Evolutionary conservation across 2,797 vertebrate genomes (phyloP).

Genomic region (Parauchenoglanis ngamensis): DNA sequence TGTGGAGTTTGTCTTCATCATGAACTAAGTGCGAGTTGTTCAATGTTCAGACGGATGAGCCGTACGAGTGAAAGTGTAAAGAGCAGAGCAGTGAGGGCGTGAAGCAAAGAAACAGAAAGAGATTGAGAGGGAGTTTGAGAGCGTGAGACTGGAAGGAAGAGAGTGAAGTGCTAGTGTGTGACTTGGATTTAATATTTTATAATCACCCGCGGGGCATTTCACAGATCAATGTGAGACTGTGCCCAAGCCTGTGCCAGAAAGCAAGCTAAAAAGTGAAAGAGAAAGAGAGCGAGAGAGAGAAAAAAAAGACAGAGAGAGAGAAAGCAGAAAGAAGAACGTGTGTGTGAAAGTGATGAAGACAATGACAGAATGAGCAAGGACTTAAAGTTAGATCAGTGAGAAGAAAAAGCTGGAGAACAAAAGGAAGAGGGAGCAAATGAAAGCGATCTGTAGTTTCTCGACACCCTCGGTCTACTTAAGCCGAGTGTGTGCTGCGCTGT

Average conservation of each 20-base stretch:
- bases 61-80: slow-evolving; percentile 61
- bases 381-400: slow-evolving; percentile 40
- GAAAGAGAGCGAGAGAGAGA: background rate
- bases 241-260: slow-evolving; percentile 84
- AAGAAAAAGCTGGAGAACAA: slow-evolving; percentile 17
- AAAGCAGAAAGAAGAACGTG: slow-evolving; percentile 15
- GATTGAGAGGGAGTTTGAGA: slow-evolving; percentile 39
- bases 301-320: slow-evolving; percentile 24
- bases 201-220: slow-evolving; percentile 87
- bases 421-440: slow-evolving; percentile 54
- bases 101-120: slow-evolving; percentile 21
- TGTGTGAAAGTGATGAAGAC: slow-evolving; percentile 46
- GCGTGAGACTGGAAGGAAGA: slow-evolving; percentile 43
- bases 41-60: slow-evolving; percentile 86
- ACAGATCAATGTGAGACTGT: slow-evolving; percentile 91
- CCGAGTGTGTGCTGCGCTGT: slow-evolving; percentile 78
- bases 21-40: slow-evolving; percentile 70
- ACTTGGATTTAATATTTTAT: slow-evolving; percentile 94
- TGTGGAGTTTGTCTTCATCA: background rate
- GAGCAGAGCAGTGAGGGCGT: slow-evolving; percentile 64
- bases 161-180: slow-evolving; percentile 86
- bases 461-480: slow-evolving; percentile 88
- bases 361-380: slow-evolving; percentile 53
- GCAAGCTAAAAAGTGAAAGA: slow-evolving; percentile 33
- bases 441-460: slow-evolving; percentile 87